Base-by-base conservation (phyloP, 2,888 invertebrate genomes). In the Melipona beecheii region DNA sequence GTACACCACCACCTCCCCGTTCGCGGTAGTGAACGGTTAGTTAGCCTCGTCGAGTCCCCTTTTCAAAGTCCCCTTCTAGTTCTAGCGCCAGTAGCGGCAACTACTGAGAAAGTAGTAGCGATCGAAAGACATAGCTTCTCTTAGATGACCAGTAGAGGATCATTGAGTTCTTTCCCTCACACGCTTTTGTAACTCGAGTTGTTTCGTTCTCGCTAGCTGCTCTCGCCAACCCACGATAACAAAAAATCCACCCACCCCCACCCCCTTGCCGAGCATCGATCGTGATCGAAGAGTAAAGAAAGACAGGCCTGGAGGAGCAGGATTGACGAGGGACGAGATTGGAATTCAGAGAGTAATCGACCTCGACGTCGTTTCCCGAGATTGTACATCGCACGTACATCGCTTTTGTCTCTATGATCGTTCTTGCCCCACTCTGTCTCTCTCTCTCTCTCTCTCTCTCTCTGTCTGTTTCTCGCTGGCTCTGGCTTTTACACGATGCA, bases 101-200 rank as follows among this genome's bases (percentile, higher is more conserved):
- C 2, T n/a, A n/a, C n/a, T n/a, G 52, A 60, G 65, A 27, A 69
- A 6, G 21, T 24, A 24, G 69, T 75, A 79, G 83, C 50, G 69
- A 60, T 70, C 64, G 31, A 31, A 31, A 69, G 49, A n/a, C n/a
- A n/a, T n/a, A n/a, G n/a, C 56, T 58, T 58, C 56, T 13, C 62
- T 71, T 83, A 69, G 84, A 81, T 75, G 65, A 83, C 50, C 27
- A 27, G 31, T 82, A 82, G 82, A 83, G 72, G 71, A 83, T 54
- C 82, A 75, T 82, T 60, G 58, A 80, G 65, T 62, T 4, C 15
- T 31, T n/a, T 58, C 66, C 43, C 43, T 43, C 11, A 69, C 60
- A 56, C 56, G 72, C 75, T 52, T 75, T 58, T 58, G n/a, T 58
- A 43, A 58, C 24, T 79, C 81, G 73, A 79, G 75, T 60, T 24